Conservation (phyloP, 2,888 invertebrate genomes). For the Rhimphoctona megacephalus region DNA sequence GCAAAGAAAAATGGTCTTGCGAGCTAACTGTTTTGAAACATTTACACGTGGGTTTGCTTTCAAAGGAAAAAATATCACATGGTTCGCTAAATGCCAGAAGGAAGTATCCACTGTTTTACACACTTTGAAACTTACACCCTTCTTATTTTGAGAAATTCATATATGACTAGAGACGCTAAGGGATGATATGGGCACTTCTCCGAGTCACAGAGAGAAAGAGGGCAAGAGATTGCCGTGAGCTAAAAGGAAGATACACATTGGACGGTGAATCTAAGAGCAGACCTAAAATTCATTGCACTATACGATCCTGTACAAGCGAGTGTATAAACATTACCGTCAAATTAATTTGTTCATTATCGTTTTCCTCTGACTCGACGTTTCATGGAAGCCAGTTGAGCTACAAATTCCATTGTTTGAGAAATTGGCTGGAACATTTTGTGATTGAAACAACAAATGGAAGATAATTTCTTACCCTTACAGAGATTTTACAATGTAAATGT, state of each 20-base stretch:
- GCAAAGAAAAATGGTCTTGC: conserved; percentile 69
- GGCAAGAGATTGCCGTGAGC: conserved; percentile 45
- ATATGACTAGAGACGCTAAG: not conserved
- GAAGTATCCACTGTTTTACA: not conserved
- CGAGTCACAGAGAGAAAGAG: conserved; percentile 28
- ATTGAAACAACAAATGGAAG: not conserved
- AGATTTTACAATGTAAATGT: not conserved
- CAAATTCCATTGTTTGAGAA: not conserved
- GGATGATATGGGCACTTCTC: not conserved
- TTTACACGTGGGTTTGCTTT: conserved; percentile 76
- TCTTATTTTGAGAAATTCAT: conserved; percentile 3
- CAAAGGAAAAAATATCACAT: conserved; percentile 79
- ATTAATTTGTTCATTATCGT: conserved; percentile 17
- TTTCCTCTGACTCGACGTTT: not conserved
- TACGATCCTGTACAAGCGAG: not conserved
- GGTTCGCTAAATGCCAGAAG: conserved; percentile 23
- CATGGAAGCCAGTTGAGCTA: not conserved
- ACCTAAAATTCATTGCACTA: conserved; percentile 37
- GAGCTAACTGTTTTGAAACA: conserved; percentile 76
- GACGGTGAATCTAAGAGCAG: conserved; percentile 30
- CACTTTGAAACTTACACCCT: not conserved
- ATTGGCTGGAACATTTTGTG: not conserved
- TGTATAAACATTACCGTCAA: conserved; percentile 15
- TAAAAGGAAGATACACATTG: conserved; percentile 32
- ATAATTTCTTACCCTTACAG: not conserved